phyloP scores from a whole-genome alignment of 2,888 invertebrate species.

The Dicroscelio sp. region DNA sequence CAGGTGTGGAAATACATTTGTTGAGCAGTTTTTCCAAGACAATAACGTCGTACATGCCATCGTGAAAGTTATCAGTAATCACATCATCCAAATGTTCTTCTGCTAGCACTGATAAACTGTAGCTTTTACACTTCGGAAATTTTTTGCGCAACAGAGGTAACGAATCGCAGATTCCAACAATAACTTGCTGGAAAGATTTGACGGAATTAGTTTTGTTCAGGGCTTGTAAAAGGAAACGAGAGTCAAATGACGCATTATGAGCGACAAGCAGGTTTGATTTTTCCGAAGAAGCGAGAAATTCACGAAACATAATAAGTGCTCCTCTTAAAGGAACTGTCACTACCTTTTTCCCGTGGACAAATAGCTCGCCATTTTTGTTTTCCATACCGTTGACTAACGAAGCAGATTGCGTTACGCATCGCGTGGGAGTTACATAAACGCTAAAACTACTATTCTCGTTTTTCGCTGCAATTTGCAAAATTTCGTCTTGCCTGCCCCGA shows the following conservation, averaged over 20 bases:
- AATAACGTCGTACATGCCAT: constrained; percentile 20
- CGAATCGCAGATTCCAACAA: background rate
- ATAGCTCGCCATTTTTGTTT: constrained; percentile 64
- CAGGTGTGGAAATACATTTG: background rate
- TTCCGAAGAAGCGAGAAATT: background rate
- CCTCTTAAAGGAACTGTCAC: background rate
- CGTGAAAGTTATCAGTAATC: background rate
- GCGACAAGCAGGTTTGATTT: constrained; percentile 15
- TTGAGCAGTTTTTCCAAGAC: constrained; percentile 11
- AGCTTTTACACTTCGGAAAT: background rate
- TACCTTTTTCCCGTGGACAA: constrained; percentile 56
- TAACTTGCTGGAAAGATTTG: background rate
- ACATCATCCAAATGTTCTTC: background rate
- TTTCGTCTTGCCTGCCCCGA: background rate
- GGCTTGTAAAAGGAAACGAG: background rate
- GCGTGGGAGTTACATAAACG: constrained; percentile 76
- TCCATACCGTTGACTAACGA: constrained; percentile 69
- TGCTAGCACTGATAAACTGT: background rate
- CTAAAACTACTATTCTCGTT: constrained; percentile 27
- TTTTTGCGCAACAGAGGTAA: constrained; percentile 6
- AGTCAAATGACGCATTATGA: constrained; percentile 28
- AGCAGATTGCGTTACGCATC: constrained; percentile 66
- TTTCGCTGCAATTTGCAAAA: background rate
- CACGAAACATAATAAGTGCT: background rate
- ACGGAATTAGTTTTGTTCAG: background rate